phyloP scores from a whole-genome alignment of 2,797 vertebrate species.

The Takifugu ocellatus region DNA sequence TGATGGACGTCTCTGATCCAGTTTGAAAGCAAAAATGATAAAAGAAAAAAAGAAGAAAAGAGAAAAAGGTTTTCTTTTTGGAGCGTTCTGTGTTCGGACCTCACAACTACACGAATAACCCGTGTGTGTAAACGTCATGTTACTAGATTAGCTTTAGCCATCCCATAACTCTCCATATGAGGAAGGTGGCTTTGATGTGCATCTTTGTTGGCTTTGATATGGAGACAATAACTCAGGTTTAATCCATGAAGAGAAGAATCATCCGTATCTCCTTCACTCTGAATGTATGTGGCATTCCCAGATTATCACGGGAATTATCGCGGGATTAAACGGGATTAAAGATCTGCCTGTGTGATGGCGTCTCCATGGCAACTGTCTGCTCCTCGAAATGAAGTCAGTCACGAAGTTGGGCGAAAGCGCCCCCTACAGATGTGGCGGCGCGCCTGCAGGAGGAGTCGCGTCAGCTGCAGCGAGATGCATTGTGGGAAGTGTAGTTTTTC shows the following conservation, averaged over 20 bases:
- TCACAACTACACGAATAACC: conserved; percentile 42
- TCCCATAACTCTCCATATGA: conserved; percentile 71
- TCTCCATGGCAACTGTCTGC: too few species aligned
- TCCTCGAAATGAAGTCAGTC: too few species aligned
- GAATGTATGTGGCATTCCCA: too few species aligned
- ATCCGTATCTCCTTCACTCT: too few species aligned
- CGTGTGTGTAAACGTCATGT: conserved; percentile 63
- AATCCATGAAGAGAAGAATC: conserved; percentile 72
- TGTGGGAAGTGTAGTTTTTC: too few species aligned
- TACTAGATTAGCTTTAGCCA: conserved; percentile 76
- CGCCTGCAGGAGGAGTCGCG: too few species aligned
- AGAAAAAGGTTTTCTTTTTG: conserved; percentile 37
- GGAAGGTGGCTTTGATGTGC: conserved; percentile 72
- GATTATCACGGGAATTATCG: too few species aligned
- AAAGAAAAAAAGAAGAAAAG: conserved; percentile 15
- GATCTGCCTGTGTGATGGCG: too few species aligned
- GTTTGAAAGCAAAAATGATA: conserved; percentile 32
- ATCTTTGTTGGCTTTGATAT: conserved; percentile 78
- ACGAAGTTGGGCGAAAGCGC: too few species aligned
- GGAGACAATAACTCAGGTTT: conserved; percentile 83
- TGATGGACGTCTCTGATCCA: conserved; percentile 24
- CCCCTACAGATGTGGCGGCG: too few species aligned
- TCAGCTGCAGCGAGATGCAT: too few species aligned
- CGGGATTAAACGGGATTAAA: too few species aligned
- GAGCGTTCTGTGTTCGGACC: conserved; percentile 58